phyloP scores from a whole-genome alignment of 2,113 vertebrate genomes.

The Vireo altiloquus region DNA sequence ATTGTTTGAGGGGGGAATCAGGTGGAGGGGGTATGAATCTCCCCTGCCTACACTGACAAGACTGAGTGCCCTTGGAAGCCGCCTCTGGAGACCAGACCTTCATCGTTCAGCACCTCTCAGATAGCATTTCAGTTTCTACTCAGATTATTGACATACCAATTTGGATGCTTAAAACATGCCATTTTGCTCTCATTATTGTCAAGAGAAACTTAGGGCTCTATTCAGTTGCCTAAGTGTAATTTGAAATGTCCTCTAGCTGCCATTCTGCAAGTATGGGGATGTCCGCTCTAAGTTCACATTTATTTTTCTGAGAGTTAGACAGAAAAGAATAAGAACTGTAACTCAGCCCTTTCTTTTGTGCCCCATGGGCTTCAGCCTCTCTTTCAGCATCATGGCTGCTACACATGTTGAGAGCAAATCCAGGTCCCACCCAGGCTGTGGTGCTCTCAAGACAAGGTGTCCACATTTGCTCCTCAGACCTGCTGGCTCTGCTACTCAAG shows the following conservation, averaged over 20 bases:
- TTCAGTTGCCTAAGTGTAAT: neutral
- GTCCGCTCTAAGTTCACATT: neutral
- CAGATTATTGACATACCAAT: neutral
- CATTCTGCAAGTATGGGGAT: neutral
- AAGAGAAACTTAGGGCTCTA: neutral
- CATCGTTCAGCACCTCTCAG: neutral
- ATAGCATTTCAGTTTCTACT: neutral
- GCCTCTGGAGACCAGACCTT: neutral
- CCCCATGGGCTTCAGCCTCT: neutral
- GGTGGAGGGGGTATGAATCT: neutral
- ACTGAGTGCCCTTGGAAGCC: neutral
- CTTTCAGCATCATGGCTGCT: neutral
- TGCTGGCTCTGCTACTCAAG: neutral
- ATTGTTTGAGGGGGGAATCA: neutral
- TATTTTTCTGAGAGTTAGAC: neutral
- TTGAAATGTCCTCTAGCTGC: neutral
- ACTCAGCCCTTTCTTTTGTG: neutral
- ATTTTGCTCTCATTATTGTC: neutral
- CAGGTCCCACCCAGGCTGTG: neutral
- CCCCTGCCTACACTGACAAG: fast-evolving
- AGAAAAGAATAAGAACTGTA: neutral
- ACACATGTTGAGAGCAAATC: neutral
- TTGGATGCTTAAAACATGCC: neutral
- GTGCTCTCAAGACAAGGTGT: neutral
- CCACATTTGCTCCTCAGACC: fast-evolving